Base-by-base conservation (phyloP, 2,113 vertebrate species). In the Eulacestoma nigropectus region DNA sequence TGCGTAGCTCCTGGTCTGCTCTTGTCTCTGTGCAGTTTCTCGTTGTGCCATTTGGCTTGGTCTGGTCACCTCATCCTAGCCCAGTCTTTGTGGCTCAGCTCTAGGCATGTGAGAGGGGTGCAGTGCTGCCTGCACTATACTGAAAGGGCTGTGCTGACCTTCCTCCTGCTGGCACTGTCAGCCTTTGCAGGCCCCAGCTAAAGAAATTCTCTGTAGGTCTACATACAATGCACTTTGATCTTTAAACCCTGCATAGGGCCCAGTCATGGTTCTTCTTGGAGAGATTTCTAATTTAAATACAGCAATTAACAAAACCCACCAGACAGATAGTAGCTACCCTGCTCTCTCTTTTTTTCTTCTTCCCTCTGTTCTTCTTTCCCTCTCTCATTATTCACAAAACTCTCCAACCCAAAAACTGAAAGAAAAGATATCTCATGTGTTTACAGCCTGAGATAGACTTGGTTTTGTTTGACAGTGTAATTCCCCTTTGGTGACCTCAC, bases 161-260 rank as follows among this genome's bases (percentile, higher is more conserved):
- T 22, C 49, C 33, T 84, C 7, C 21, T 41, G 13, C 32, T 88
- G 55, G 46, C 41, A 42, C 26, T 22, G 39, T 22, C 74, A 73
- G 26, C 7, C 26, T 87, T 73, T 49, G 55, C 33, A 68, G 52
- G 25, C 21, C 25, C 15, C 9, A 35, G 25, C 7, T 3, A 84
- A 84, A 56, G 33, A 72, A 72, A 59, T 16, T 84, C 19, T 50
- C 30, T 59, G 9, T 50, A 77, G 11, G 26, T 33, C 33, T 76
- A 15, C 2, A 4, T 42, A 39, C 7, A 37, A 3, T 25, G 30
- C 16, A 32, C 23, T 47, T 52, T 0, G 3, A 2, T 84, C 44
- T 77, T 69, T 69, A 78, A 82, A 74, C 10, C 17, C n/a, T 60
- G 18, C 35, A 33, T 4, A 60, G 5, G 15, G 7, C 10, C 11